Evolutionary conservation across 2,888 invertebrate species (phyloP).

Genomic region (Achlya flavicornis): DNA sequence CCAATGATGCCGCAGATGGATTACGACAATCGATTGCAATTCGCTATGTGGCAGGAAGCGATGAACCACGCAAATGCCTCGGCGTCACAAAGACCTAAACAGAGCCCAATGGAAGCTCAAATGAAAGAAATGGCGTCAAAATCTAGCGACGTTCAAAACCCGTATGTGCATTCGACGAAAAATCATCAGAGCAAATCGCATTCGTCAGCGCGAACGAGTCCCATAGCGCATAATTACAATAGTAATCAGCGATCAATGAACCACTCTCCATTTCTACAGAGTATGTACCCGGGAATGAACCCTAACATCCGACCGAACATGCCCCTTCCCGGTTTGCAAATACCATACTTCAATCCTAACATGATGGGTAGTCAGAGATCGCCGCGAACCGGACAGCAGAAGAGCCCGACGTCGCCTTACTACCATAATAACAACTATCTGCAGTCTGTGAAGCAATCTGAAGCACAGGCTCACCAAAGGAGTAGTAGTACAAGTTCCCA

Average conservation of each 20-base stretch:
- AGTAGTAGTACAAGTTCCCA: constrained; percentile 60
- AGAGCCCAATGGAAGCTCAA: constrained; percentile 53
- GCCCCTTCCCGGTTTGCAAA: constrained; percentile 68
- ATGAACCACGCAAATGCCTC: constrained; percentile 80
- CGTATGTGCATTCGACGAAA: constrained; percentile 74
- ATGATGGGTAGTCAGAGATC: constrained; percentile 68
- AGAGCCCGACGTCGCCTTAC: constrained; percentile 75
- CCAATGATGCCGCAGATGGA: constrained; percentile 76
- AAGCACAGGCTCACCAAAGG: constrained; percentile 49
- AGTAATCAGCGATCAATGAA: constrained; percentile 61
- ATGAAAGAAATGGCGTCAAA: constrained; percentile 67
- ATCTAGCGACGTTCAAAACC: constrained; percentile 70
- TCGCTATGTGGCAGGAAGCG: constrained; percentile 89
- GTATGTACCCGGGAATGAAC: constrained; percentile 71
- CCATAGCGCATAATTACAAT: constrained; percentile 74
- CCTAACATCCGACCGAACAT: constrained; percentile 63
- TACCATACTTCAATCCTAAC: constrained; percentile 73
- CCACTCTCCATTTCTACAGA: constrained; percentile 65
- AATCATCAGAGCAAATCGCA: constrained; percentile 69
- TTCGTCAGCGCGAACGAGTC: constrained; percentile 78
- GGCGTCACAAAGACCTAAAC: constrained; percentile 64
- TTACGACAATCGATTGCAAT: constrained; percentile 82
- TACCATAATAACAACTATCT: constrained; percentile 76
- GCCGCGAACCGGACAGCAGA: constrained; percentile 62
- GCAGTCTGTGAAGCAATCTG: constrained; percentile 67